Conservation (phyloP, 1,140 invertebrate genomes). For the Pachypsylla venusta region DNA sequence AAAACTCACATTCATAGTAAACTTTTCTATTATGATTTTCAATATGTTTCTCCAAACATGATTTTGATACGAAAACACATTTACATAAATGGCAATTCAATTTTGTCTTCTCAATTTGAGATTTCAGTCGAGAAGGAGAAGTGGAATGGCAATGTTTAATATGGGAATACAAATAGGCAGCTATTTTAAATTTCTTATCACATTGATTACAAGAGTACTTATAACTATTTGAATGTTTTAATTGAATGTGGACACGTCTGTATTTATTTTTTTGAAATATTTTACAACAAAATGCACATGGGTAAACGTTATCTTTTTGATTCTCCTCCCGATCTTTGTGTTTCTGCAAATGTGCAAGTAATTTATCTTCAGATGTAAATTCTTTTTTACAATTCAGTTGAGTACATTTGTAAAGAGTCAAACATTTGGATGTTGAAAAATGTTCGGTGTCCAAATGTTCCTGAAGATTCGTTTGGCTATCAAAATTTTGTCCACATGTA, state of each 20-base stretch:
- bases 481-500: too few relatives aligned
- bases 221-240: background rate
- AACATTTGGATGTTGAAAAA: too few relatives aligned
- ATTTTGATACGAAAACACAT: background rate
- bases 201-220: background rate
- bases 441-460: too few relatives aligned
- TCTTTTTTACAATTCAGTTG: background rate
- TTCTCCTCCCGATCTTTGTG: background rate
- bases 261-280: background rate
- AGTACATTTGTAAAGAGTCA: too few relatives aligned
- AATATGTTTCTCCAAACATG: background rate
- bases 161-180: background rate
- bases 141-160: background rate
- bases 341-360: background rate
- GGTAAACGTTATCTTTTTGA: background rate
- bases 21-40: background rate
- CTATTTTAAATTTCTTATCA: background rate
- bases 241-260: background rate
- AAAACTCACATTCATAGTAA: background rate
- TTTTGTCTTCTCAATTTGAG: background rate
- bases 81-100: background rate
- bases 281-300: background rate
- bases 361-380: background rate
- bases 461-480: too few relatives aligned
- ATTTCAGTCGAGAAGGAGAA: too few relatives aligned